Conservation (phyloP, 1,140 invertebrate genomes). For the Druon quercuslanigerum region DNA sequence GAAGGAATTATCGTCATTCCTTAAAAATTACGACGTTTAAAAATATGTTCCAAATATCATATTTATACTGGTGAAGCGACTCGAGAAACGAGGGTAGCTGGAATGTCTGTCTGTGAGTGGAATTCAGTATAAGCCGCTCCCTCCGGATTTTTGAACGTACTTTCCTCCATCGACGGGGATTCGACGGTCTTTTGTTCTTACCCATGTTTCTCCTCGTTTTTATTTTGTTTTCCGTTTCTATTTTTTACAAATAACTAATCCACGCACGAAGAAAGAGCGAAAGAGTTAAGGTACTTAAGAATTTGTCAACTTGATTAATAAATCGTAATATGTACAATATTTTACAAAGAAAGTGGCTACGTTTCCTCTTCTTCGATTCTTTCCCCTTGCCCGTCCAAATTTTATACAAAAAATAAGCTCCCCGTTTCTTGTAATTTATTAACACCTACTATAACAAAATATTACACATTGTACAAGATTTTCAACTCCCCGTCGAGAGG, state of each 20-base stretch:
- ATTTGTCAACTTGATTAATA: constrained; percentile 74
- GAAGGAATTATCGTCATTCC: constrained; percentile 73
- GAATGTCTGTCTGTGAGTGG: constrained; percentile 68
- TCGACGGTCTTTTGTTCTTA: not conserved
- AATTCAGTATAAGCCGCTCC: not conserved
- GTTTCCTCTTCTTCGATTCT: constrained; percentile 63
- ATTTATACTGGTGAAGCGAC: constrained; percentile 40
- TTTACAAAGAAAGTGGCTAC: constrained; percentile 73
- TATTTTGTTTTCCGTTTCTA: constrained; percentile 52
- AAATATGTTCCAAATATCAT: constrained; percentile 59
- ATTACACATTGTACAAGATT: constrained; percentile 67
- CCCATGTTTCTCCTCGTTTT: constrained; percentile 21
- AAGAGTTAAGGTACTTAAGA: constrained; percentile 66
- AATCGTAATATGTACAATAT: constrained; percentile 75
- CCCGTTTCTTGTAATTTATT: constrained; percentile 60
- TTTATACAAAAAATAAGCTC: constrained; percentile 66
- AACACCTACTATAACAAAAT: constrained; percentile 70
- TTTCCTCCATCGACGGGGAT: not conserved
- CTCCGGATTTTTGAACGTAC: not conserved
- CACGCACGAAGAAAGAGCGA: constrained; percentile 62
- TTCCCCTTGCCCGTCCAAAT: constrained; percentile 55
- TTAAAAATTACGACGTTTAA: constrained; percentile 62
- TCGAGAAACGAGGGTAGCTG: constrained; percentile 51
- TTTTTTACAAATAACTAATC: constrained; percentile 61
- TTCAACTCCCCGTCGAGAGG: constrained; percentile 34